Evolutionary conservation across 2,797 vertebrate genomes (phyloP).

Genomic region (Acanthurus leucopareius): DNA sequence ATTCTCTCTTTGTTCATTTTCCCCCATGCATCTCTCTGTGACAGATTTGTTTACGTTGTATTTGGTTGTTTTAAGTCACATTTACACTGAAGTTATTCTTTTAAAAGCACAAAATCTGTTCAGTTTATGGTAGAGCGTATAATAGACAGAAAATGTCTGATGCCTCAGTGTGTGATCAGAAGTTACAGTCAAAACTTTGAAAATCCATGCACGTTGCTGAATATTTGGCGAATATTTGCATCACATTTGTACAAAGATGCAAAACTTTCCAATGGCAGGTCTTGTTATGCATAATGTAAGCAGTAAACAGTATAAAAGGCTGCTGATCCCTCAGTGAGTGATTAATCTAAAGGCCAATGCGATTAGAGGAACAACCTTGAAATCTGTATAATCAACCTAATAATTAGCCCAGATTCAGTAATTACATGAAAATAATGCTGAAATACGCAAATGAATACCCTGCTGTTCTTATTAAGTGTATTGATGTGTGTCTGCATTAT

Average conservation of each 20-base stretch:
- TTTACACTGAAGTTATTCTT: not conserved
- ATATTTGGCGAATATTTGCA: not conserved
- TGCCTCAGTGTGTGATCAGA: not conserved
- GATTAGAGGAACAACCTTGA: constrained; percentile 59
- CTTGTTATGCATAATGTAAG: not conserved
- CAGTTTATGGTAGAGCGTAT: not conserved
- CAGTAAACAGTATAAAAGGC: constrained; percentile 48
- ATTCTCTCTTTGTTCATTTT: not conserved
- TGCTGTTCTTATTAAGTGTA: not conserved
- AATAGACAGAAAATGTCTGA: not conserved
- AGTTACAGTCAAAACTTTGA: not conserved
- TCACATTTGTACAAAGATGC: not conserved
- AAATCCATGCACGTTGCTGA: not conserved
- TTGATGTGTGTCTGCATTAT: not conserved
- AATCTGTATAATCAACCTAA: constrained; percentile 58
- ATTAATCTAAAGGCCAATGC: constrained; percentile 58
- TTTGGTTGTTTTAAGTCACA: not conserved
- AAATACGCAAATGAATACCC: not conserved
- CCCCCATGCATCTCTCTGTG: not conserved
- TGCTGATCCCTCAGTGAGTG: constrained; percentile 47
- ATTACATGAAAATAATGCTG: constrained; percentile 13
- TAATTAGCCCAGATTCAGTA: constrained; percentile 53
- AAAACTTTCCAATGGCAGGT: constrained; percentile 9
- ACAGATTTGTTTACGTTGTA: not conserved
- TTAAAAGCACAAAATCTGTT: not conserved